Percentiles rank a stretch among this genome's conserved stretches.
Conservation (phyloP, 2,113 vertebrate genomes). For the Oncorhynchus mykiss region DNA sequence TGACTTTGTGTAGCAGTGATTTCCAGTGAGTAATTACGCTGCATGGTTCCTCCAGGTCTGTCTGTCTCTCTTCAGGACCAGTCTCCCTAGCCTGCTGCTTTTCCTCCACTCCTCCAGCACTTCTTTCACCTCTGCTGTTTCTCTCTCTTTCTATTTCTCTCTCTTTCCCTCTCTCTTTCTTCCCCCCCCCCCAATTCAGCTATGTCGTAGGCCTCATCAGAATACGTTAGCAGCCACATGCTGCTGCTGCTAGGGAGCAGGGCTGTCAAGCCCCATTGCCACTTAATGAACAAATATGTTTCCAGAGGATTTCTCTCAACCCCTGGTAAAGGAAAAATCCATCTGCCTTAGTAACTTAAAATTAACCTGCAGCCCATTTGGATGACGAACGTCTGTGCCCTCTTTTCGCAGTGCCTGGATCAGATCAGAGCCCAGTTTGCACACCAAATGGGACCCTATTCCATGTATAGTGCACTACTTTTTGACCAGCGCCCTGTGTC, state of each 20-base stretch:
- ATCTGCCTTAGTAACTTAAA: conserved; percentile 49
- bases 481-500: no score
- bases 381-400: background rate
- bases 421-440: background rate
- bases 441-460: no score
- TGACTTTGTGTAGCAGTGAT: conserved; percentile 51
- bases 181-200: conserved; percentile 43
- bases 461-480: no score
- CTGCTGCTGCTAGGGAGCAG: conserved; percentile 40
- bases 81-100: conserved; percentile 41
- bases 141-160: conserved; percentile 29
- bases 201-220: conserved; percentile 25
- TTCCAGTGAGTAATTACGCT: conserved; percentile 40
- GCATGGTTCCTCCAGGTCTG: conserved; percentile 48
- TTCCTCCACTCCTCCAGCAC: conserved; percentile 54
- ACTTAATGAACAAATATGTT: conserved; percentile 71
- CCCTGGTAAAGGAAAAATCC: conserved; percentile 50
- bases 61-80: conserved; percentile 36
- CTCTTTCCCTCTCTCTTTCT: background rate
- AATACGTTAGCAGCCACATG: conserved; percentile 38
- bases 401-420: background rate
- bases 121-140: conserved; percentile 67
- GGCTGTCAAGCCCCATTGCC: conserved; percentile 66
- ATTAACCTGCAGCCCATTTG: conserved; percentile 10
- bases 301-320: conserved; percentile 42